These are phyloP conservation scores for Mareca penelope DNA, from an alignment of 2,797 vertebrate species.

Conservation along the genomic window DNA sequence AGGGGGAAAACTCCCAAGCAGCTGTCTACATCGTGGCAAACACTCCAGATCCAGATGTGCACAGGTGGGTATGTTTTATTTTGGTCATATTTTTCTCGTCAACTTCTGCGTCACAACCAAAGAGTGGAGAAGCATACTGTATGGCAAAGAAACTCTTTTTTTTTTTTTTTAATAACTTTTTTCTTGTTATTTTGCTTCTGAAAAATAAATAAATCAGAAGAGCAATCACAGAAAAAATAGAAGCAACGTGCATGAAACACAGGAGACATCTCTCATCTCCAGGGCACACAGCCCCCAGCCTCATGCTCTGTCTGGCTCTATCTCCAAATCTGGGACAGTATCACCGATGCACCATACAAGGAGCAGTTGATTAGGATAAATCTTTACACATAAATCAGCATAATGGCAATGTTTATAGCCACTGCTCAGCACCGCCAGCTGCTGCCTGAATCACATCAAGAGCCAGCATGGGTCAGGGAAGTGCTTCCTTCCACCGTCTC, in stretches of 20 bases:
- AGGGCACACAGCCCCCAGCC: background rate
- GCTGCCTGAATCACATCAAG: background rate
- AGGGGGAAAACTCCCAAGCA: background rate
- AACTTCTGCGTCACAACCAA: background rate
- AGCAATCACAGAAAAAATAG: background rate
- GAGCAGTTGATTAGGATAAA: background rate
- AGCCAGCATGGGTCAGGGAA: rapidly evolving
- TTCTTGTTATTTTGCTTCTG: background rate
- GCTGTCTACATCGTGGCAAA: background rate
- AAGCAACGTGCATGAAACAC: rapidly evolving
- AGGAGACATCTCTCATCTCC: background rate
- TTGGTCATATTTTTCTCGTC: background rate
- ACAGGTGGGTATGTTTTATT: background rate
- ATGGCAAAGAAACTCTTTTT: background rate
- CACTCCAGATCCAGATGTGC: background rate
- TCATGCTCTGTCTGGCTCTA: background rate
- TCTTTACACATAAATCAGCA: background rate
- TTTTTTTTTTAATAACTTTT: background rate
- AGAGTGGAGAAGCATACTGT: background rate
- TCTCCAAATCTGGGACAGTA: background rate
- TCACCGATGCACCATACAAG: rapidly evolving
- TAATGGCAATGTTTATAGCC: background rate
- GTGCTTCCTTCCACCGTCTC: background rate
- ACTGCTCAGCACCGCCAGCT: background rate
- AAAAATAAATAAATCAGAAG: background rate